Percentiles rank a stretch among this genome's conserved stretches.
phyloP scores from a whole-genome alignment of 2,797 vertebrate species.

The Hydrophis major region DNA sequence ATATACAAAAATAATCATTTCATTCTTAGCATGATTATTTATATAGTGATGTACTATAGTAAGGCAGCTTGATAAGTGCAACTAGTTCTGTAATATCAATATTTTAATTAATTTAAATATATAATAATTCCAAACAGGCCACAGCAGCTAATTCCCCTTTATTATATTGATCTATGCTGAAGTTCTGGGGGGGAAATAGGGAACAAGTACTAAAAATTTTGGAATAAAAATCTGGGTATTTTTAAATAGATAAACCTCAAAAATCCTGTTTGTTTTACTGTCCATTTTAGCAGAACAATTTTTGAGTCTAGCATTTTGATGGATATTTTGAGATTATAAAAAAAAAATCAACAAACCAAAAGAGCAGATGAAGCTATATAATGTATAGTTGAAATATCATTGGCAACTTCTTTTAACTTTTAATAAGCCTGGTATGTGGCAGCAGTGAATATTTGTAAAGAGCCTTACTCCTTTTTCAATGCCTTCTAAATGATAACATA shows the following conservation, averaged over 20 bases:
- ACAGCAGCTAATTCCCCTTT: background rate
- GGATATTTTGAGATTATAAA: background rate
- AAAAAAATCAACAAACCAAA: background rate
- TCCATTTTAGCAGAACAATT: background rate
- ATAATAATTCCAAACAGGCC: background rate
- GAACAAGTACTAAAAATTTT: background rate
- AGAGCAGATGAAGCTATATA: background rate
- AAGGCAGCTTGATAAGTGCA: background rate
- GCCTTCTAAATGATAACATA: background rate
- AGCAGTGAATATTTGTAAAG: background rate
- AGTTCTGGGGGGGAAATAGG: background rate
- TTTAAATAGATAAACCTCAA: background rate
- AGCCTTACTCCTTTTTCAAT: background rate
- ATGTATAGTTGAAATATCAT: background rate
- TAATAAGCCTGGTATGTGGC: background rate
- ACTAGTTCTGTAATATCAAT: background rate
- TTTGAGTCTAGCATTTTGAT: background rate
- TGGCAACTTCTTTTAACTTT: background rate
- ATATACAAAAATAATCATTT: background rate
- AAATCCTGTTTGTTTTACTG: background rate
- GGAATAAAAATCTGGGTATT: background rate
- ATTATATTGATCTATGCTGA: background rate
- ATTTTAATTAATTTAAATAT: background rate
- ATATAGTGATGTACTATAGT: background rate
- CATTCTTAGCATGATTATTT: background rate